Evolutionary conservation across 2,113 vertebrate genomes (phyloP).

Genomic region (Coptodon bakossiorum): DNA sequence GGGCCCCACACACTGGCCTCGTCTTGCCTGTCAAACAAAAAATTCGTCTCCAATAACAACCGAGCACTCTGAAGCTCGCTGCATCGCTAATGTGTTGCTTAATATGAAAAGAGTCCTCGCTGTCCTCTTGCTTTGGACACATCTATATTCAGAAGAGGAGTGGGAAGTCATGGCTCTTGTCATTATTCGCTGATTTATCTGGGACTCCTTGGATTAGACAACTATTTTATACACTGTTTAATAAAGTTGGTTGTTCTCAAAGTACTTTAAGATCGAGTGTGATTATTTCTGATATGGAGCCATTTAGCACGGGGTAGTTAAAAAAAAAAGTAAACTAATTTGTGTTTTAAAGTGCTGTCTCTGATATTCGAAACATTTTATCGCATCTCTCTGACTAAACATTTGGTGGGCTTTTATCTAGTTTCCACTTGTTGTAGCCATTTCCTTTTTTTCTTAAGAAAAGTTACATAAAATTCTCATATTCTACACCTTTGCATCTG

Average conservation of each 20-base stretch:
- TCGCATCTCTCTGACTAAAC: not conserved
- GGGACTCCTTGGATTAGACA: not conserved
- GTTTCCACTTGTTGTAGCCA: not conserved
- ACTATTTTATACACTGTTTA: not conserved
- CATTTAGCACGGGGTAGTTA: not conserved
- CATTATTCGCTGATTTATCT: not conserved
- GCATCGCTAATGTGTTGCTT: conserved; percentile 23
- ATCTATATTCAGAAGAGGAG: conserved; percentile 1
- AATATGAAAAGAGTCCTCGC: not conserved
- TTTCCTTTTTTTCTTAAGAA: not conserved
- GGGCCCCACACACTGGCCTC: conserved; percentile 22
- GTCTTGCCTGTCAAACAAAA: conserved; percentile 36
- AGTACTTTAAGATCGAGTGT: not conserved
- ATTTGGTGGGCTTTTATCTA: not conserved
- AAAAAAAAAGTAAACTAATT: not conserved
- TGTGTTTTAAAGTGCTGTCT: not conserved
- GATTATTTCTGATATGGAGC: not conserved
- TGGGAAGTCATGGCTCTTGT: not conserved
- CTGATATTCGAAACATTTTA: not conserved
- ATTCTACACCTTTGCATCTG: not conserved
- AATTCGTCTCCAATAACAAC: conserved; percentile 38
- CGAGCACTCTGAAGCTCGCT: not conserved
- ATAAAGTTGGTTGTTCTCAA: not conserved
- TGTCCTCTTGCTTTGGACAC: not conserved
- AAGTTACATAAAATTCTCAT: not conserved